phyloP scores from a whole-genome alignment of 2,888 invertebrate genomes.

The Muschampia staudingeri region DNA sequence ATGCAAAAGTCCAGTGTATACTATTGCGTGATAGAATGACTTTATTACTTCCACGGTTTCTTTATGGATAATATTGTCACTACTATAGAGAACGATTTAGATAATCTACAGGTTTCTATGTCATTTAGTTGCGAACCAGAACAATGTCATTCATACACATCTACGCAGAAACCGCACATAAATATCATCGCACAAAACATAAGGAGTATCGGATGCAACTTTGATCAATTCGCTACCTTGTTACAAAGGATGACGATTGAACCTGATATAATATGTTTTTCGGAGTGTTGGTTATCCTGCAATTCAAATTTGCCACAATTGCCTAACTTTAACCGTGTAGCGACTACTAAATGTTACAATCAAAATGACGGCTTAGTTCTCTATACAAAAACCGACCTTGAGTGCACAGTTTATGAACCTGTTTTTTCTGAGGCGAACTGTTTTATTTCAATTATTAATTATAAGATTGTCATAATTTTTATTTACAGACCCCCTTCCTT shows the following conservation, averaged over 20 bases:
- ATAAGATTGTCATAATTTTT: no score
- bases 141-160: constrained; percentile 13
- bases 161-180: not conserved
- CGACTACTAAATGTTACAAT: constrained; percentile 29
- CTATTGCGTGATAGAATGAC: not conserved
- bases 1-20: not conserved
- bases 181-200: constrained; percentile 33
- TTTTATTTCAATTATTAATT: not conserved
- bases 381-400: constrained; percentile 19
- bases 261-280: constrained; percentile 36
- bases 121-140: constrained; percentile 35
- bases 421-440: constrained; percentile 5
- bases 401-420: constrained; percentile 15
- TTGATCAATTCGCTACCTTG: constrained; percentile 16
- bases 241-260: not conserved
- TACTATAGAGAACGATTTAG: constrained; percentile 20
- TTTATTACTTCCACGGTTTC: not conserved
- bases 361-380: constrained; percentile 52
- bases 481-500: constrained; percentile 21
- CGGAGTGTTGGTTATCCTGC: constrained; percentile 40
- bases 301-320: constrained; percentile 30
- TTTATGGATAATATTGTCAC: constrained; percentile 20
- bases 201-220: constrained; percentile 31
- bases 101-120: constrained; percentile 12
- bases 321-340: constrained; percentile 11